Evolutionary conservation across 2,113 vertebrate species (phyloP).

Genomic region (Xiphophorus hellerii): DNA sequence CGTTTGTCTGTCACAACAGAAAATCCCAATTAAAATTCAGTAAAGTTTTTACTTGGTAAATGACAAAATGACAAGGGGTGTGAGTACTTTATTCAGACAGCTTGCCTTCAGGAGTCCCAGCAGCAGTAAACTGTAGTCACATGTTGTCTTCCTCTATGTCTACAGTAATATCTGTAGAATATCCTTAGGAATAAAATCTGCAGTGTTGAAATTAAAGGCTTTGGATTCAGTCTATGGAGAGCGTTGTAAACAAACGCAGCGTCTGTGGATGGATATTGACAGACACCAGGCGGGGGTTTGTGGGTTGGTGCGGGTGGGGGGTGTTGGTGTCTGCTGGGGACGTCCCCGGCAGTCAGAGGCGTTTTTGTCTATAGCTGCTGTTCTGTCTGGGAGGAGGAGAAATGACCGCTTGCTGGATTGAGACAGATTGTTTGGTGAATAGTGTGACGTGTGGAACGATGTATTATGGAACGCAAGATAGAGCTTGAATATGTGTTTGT

Average conservation of each 20-base stretch:
- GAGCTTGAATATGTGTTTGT: conserved; percentile 4
- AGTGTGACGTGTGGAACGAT: conserved; percentile 7
- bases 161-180: not conserved
- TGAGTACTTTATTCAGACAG: no score
- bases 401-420: not conserved
- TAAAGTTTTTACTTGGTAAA: no score
- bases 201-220: not conserved
- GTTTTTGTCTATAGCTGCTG: conserved; percentile 44
- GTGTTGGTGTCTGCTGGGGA: conserved; percentile 66
- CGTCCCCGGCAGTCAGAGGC: conserved; percentile 54
- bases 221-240: conserved; percentile 3
- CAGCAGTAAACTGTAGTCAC: no score
- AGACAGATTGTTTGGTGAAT: conserved; percentile 18
- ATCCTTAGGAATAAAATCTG: not conserved
- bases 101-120: no score
- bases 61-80: no score
- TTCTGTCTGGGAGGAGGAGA: not conserved
- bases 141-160: not conserved
- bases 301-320: not conserved
- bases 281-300: not conserved
- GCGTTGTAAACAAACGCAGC: conserved; percentile 53
- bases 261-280: conserved; percentile 62
- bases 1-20: no score
- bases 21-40: no score
- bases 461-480: not conserved